These are phyloP conservation scores for Stegodyphus mimosarum DNA, from an alignment of 1,140 invertebrate genomes.

Conservation along the genomic window DNA sequence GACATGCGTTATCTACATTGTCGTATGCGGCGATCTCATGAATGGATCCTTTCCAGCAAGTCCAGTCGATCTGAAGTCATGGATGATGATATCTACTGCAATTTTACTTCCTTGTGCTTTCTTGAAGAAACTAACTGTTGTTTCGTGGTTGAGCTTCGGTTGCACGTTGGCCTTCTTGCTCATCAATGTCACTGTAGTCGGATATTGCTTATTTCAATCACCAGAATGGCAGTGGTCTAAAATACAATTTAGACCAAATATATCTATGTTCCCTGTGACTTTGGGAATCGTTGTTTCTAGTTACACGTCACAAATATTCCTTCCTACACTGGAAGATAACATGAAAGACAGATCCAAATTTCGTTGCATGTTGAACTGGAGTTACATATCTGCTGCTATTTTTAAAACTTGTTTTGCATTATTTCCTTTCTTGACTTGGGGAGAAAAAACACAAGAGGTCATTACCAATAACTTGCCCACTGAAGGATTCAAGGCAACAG, in stretches of 20 bases:
- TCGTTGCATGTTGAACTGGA: conserved; percentile 98
- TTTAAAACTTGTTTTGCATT: conserved; percentile 98
- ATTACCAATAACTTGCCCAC: conserved; percentile 97
- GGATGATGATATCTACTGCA: conserved; percentile 97
- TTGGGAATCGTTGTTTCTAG: conserved; percentile 99
- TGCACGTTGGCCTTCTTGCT: conserved; percentile 98
- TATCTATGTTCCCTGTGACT: conserved; percentile 98
- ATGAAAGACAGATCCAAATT: conserved; percentile 91
- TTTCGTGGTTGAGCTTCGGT: conserved; percentile 95
- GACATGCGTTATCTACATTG: conserved; percentile 99
- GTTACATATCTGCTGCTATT: conserved; percentile 94
- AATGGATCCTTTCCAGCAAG: conserved; percentile 92
- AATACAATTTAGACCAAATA: conserved; percentile 87
- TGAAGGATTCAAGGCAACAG: conserved; percentile 89
- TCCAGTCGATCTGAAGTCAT: conserved; percentile 83
- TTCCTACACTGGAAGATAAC: conserved; percentile 97
- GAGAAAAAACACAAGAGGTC: conserved; percentile 83
- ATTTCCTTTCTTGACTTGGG: conserved; percentile 97
- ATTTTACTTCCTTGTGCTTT: conserved; percentile 91
- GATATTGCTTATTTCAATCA: conserved; percentile 95
- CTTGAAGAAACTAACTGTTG: conserved; percentile 91
- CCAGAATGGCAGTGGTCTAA: conserved; percentile 91
- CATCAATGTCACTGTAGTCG: conserved; percentile 96
- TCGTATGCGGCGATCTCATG: conserved; percentile 97
- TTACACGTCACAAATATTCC: conserved; percentile 99